Evolutionary conservation across 1,140 invertebrate species (phyloP).

Genomic region (Gerris buenoi): DNA sequence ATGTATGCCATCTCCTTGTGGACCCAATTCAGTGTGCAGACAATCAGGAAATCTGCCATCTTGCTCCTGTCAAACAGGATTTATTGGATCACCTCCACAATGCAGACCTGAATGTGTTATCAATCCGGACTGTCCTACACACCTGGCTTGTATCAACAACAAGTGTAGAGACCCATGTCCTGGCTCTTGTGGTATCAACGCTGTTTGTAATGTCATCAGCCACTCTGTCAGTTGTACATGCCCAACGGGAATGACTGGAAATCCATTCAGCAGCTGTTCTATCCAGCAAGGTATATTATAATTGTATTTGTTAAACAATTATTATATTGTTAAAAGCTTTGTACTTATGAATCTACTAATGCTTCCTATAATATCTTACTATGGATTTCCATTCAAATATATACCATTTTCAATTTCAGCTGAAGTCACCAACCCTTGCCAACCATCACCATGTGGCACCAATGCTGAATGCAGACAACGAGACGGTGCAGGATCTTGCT

Average conservation of each 20-base stretch:
- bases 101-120: slow-evolving; percentile 48
- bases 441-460: slow-evolving; percentile 54
- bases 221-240: slow-evolving; percentile 48
- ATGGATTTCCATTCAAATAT: no score
- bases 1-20: slow-evolving; percentile 44
- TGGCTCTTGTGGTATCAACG: slow-evolving; percentile 54
- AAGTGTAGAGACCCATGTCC: slow-evolving; percentile 51
- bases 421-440: slow-evolving; percentile 44
- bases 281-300: slow-evolving; percentile 15
- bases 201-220: slow-evolving; percentile 54
- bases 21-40: slow-evolving; percentile 43
- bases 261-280: slow-evolving; percentile 45
- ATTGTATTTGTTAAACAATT: no score
- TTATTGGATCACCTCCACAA: slow-evolving; percentile 42
- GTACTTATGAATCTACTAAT: no score
- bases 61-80: slow-evolving; percentile 46
- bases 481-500: slow-evolving; percentile 48
- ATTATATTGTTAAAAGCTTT: no score
- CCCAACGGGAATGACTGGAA: slow-evolving; percentile 37
- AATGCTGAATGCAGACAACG: slow-evolving; percentile 54
- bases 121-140: slow-evolving; percentile 47
- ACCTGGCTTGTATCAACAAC: slow-evolving; percentile 48
- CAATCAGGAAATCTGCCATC: slow-evolving; percentile 42
- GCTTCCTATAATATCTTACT: no score
- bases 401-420: no score